Percentiles rank a stretch among this genome's conserved stretches.
Conservation (phyloP, 1,140 invertebrate genomes). For the Meloidogyne floridensis region DNA sequence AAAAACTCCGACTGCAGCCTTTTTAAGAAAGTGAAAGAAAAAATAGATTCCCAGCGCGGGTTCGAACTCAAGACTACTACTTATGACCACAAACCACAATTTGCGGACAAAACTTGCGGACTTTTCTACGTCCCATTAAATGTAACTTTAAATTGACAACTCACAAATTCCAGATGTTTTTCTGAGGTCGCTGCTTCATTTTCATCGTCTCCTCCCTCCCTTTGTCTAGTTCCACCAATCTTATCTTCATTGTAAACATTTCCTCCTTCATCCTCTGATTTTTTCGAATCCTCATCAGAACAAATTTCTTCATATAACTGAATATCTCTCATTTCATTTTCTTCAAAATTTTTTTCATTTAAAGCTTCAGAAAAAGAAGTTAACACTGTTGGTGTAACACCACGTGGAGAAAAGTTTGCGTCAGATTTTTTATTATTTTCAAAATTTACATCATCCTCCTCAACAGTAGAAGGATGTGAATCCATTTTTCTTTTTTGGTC, state of each 20-base stretch:
- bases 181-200: background rate
- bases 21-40: no score
- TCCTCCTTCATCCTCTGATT: background rate
- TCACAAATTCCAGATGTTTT: background rate
- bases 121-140: no score
- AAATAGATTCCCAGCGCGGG: no score
- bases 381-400: background rate
- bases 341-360: constrained; percentile 40
- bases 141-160: background rate
- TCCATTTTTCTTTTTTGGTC: background rate
- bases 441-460: background rate
- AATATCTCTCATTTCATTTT: constrained; percentile 40
- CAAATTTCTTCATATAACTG: constrained; percentile 36
- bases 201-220: background rate
- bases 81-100: no score
- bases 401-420: background rate
- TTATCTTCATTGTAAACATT: background rate
- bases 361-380: constrained; percentile 31
- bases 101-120: no score
- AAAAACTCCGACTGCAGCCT: no score
- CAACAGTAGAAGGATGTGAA: background rate
- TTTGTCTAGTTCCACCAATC: background rate
- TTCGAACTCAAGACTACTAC: no score
- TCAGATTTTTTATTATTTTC: constrained; percentile 6
- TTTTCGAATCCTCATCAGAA: background rate